Evolutionary conservation across 2,113 vertebrate genomes (phyloP).

Genomic region (Oxygymnocypris stewartii): DNA sequence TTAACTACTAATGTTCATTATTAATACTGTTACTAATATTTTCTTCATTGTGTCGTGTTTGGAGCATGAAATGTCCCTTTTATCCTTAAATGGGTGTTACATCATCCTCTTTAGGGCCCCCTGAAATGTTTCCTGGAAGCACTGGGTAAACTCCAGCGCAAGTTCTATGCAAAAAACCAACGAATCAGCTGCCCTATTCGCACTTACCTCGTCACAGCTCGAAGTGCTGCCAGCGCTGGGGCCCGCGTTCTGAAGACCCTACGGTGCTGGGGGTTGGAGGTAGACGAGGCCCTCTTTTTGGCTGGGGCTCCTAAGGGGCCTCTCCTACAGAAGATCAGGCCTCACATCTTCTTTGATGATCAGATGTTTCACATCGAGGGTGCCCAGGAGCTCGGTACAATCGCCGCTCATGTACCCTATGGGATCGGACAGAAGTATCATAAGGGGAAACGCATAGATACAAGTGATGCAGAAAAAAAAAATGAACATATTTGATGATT

Average conservation of each 20-base stretch:
- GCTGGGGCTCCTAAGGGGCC: slow-evolving; percentile 91
- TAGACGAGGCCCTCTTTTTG: slow-evolving; percentile 89
- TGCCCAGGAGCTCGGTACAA: slow-evolving; percentile 85
- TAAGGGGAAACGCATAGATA: slow-evolving; percentile 25
- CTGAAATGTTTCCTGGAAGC: slow-evolving; percentile 91
- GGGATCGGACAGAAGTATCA: slow-evolving; percentile 79
- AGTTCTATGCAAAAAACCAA: slow-evolving; percentile 88
- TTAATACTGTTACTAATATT: neutral
- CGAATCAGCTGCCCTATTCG: slow-evolving; percentile 89
- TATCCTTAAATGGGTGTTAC: neutral
- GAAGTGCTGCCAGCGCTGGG: slow-evolving; percentile 91
- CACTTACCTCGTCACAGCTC: slow-evolving; percentile 90
- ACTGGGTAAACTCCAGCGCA: slow-evolving; percentile 90
- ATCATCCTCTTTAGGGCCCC: slow-evolving; percentile 78
- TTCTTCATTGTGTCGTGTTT: neutral
- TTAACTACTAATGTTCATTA: neutral
- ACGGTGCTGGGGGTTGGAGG: slow-evolving; percentile 92
- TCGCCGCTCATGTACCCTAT: slow-evolving; percentile 90
- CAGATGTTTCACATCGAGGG: slow-evolving; percentile 97
- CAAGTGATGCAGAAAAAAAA: slow-evolving; percentile 16
- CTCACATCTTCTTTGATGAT: slow-evolving; percentile 90
- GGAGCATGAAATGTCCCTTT: neutral
- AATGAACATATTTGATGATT: neutral
- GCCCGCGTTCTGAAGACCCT: slow-evolving; percentile 89
- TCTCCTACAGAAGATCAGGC: slow-evolving; percentile 87